Conservation (phyloP, 1,140 invertebrate species). For the Melanaphis sacchari region DNA sequence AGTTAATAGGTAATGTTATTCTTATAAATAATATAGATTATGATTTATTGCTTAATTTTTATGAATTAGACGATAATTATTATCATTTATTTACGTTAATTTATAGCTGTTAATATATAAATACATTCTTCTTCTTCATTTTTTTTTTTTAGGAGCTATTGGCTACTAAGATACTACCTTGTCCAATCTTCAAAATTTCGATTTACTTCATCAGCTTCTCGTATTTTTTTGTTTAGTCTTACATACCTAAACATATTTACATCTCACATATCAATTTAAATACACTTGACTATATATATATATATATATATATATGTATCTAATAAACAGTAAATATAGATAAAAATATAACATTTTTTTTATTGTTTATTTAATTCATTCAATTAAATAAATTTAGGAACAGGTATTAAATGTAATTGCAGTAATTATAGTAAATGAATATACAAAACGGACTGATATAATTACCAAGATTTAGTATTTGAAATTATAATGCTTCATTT, state of each 20-base stretch:
- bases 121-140: background rate
- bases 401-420: background rate
- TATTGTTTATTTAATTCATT: background rate
- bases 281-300: too few species aligned
- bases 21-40: too few species aligned
- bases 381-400: background rate
- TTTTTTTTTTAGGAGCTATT: too few species aligned
- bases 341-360: background rate
- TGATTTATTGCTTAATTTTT: too few species aligned
- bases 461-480: too few species aligned
- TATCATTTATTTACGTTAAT: background rate
- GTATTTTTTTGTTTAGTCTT: background rate
- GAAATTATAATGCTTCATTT: background rate
- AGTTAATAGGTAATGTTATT: background rate
- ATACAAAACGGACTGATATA: background rate
- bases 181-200: background rate
- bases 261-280: background rate
- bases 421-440: background rate
- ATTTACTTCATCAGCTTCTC: background rate
- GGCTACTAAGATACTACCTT: too few species aligned
- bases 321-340: background rate
- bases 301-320: too few species aligned
- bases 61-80: background rate
- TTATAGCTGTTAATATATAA: background rate
- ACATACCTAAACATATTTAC: background rate